Percentiles rank a stretch among this genome's conserved stretches.
These are phyloP conservation scores for Luffia ferchaultella DNA, from an alignment of 2,888 invertebrate species.

Conservation along the genomic window DNA sequence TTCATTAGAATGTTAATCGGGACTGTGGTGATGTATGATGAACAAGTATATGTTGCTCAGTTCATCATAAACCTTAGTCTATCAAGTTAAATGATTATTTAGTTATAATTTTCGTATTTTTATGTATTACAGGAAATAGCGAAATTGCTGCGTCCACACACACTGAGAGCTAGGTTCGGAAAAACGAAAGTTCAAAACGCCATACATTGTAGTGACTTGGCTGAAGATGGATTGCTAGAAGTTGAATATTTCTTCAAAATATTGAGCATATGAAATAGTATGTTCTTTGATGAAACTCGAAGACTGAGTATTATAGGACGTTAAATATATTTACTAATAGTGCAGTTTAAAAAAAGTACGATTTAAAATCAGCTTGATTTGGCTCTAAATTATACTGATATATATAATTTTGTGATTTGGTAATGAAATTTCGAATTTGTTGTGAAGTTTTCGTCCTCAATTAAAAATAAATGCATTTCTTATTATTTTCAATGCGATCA, in stretches of 20 bases:
- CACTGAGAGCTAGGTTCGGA: slow-evolving; percentile 86
- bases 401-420: background rate
- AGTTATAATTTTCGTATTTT: too few relatives aligned
- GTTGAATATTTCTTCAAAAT: slow-evolving; percentile 84
- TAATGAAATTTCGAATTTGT: background rate
- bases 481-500: too few relatives aligned
- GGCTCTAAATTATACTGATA: background rate
- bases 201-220: slow-evolving; percentile 92
- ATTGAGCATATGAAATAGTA: slow-evolving; percentile 38
- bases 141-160: slow-evolving; percentile 81
- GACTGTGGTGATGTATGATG: too few relatives aligned
- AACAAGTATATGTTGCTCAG: too few relatives aligned
- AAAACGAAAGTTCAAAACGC: slow-evolving; percentile 85
- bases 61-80: too few relatives aligned
- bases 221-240: slow-evolving; percentile 87
- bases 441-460: background rate
- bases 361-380: background rate
- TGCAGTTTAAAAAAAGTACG: background rate
- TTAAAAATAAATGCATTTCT: too few relatives aligned
- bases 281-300: background rate
- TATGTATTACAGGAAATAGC: slow-evolving; percentile 82
- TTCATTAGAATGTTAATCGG: too few relatives aligned
- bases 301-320: background rate
- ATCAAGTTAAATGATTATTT: too few relatives aligned
- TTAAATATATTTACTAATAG: background rate